Conservation (phyloP, 1,140 invertebrate genomes). For the Heliothis virescens region DNA sequence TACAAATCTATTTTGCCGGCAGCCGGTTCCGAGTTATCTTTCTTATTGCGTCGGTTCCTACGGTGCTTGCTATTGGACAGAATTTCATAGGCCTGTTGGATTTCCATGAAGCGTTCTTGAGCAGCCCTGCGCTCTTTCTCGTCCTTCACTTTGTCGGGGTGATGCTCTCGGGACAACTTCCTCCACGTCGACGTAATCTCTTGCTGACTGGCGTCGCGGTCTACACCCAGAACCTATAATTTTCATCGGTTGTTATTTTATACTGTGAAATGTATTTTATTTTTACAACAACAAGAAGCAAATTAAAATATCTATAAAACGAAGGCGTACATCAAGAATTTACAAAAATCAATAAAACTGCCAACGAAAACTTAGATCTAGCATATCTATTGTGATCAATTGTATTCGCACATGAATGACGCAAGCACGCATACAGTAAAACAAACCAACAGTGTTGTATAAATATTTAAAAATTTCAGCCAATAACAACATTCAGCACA, state of each 20-base stretch:
- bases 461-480: too few relatives aligned
- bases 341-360: too few relatives aligned
- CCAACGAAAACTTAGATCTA: too few relatives aligned
- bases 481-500: too few relatives aligned
- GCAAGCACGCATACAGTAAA: too few relatives aligned
- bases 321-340: too few relatives aligned
- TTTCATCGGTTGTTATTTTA: neutral
- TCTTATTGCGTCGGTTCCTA: conserved; percentile 90
- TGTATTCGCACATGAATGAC: too few relatives aligned
- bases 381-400: too few relatives aligned
- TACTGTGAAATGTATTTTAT: too few relatives aligned
- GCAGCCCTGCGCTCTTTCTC: conserved; percentile 88
- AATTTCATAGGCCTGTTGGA: conserved; percentile 96
- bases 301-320: too few relatives aligned
- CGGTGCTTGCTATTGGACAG: conserved; percentile 94
- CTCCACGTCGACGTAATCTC: conserved; percentile 95
- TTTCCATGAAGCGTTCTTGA: conserved; percentile 96
- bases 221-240: conserved; percentile 91
- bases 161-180: conserved; percentile 93
- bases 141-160: conserved; percentile 96
- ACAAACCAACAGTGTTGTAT: too few relatives aligned
- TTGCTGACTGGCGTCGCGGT: conserved; percentile 91
- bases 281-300: too few relatives aligned
- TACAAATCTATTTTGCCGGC: neutral
- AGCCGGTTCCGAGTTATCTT: conserved; percentile 80